Base-by-base conservation (phyloP, 1,140 invertebrate species). In the Ladona fulva region DNA sequence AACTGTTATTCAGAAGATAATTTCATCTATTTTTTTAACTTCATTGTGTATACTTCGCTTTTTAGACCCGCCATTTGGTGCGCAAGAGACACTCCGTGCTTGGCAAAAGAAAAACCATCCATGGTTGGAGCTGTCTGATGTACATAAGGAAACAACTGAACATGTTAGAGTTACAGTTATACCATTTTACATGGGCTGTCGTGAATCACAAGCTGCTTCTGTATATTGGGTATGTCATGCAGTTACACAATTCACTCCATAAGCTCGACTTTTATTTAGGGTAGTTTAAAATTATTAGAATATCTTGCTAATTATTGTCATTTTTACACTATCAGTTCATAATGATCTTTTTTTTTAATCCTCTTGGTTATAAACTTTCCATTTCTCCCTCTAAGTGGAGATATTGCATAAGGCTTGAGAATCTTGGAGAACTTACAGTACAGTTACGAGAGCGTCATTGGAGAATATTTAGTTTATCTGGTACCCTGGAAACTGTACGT, bases 41-140 rank as follows among this genome's bases (percentile, higher is more conserved):
- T n/a, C n/a, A n/a, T n/a, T n/a, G n/a, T n/a, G n/a, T n/a, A n/a
- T n/a, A n/a, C n/a, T n/a, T n/a, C n/a, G n/a, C 14, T 79, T 86
- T 82, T 74, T 82, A 89, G 95, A 96, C 85, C 95, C 95, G 0
- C 92, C 93, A 0, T 98, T 96, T 87, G 86, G 91, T 77, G 91
- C 94, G 0, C 91, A 95, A 85, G 96, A 98, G 82, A 97, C 96
- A 0, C 86, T 99, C 1, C 89, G 91, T 81, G 94, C 95, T 0
- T 99, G 97, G 96, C 96, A 98, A 85, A 95, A 98, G 82, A 97
- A 97, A 83, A 98, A 98, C 87, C 95, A 98, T 86, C 95, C 96
- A 0, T 98, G 96, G 96, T 84, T 99, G 59, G 95, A 98, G 83
- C 86, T 99, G 75, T 97, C 95, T 42, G 96, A 98, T 87, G 97